phyloP scores from a whole-genome alignment of 2,113 vertebrate genomes.

The Delphinapterus leucas region DNA sequence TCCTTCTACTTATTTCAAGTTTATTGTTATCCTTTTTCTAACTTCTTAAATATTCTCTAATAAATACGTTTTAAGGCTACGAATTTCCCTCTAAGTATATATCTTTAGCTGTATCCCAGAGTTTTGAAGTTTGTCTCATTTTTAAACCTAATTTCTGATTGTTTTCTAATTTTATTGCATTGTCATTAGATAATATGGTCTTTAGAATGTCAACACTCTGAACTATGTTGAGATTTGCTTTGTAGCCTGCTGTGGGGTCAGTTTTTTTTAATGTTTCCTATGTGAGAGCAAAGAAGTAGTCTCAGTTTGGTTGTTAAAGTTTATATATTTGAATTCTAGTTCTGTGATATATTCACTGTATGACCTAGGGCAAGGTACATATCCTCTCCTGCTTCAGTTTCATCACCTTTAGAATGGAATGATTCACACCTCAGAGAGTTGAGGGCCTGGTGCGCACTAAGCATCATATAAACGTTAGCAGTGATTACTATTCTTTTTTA shows the following conservation, averaged over 20 bases:
- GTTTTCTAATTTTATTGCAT: not conserved
- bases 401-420: not conserved
- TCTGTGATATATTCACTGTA: not conserved
- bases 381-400: not conserved
- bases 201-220: not conserved
- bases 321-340: not conserved
- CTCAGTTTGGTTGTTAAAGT: not conserved
- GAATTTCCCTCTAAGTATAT: not conserved
- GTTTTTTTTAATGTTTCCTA: not conserved
- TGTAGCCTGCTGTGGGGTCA: not conserved
- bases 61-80: not conserved
- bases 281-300: not conserved
- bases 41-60: not conserved
- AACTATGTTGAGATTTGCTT: not conserved
- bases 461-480: not conserved
- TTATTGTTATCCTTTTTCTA: conserved; percentile 12
- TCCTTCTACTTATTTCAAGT: not conserved
- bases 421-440: not conserved
- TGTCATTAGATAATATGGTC: not conserved
- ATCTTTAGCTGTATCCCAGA: not conserved
- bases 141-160: not conserved
- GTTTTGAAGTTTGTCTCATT: not conserved
- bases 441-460: not conserved
- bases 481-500: not conserved
- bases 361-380: not conserved